phyloP scores from a whole-genome alignment of 2,113 vertebrate species.

The Cinclus cinclus region DNA sequence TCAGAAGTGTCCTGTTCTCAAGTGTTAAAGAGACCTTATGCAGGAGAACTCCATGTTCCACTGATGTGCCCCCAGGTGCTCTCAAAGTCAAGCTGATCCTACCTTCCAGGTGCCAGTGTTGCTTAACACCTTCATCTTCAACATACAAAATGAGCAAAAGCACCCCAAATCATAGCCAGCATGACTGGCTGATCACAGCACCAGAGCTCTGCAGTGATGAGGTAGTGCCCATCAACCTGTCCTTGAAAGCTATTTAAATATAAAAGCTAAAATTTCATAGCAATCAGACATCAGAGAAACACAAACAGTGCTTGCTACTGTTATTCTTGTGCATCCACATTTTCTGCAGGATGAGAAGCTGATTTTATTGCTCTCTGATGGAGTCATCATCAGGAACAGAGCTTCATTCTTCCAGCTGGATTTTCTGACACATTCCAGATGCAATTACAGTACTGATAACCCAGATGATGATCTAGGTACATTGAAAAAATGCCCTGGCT shows the following conservation, averaged over 20 bases:
- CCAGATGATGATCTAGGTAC: background rate
- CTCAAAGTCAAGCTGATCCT: background rate
- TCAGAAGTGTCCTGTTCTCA: background rate
- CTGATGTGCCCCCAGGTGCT: background rate
- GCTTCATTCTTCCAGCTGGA: background rate
- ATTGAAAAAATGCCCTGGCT: background rate
- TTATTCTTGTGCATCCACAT: accelerated
- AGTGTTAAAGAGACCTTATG: background rate
- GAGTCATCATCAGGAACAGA: background rate
- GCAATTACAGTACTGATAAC: background rate
- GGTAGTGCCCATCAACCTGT: background rate
- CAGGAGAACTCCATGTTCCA: background rate
- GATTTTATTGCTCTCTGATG: background rate
- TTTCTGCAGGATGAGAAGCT: background rate
- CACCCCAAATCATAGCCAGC: background rate
- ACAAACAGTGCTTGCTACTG: background rate
- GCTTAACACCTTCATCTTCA: background rate
- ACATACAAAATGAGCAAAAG: background rate
- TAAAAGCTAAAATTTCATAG: background rate
- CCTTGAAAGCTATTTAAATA: background rate
- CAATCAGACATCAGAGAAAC: background rate
- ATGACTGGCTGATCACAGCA: background rate
- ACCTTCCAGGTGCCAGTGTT: accelerated
- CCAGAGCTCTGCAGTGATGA: background rate
- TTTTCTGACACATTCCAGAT: background rate